Evolutionary conservation across 2,888 invertebrate genomes (phyloP), one percentile per base, ranked within the genome.

Genomic region (Acheta domesticus): DNA sequence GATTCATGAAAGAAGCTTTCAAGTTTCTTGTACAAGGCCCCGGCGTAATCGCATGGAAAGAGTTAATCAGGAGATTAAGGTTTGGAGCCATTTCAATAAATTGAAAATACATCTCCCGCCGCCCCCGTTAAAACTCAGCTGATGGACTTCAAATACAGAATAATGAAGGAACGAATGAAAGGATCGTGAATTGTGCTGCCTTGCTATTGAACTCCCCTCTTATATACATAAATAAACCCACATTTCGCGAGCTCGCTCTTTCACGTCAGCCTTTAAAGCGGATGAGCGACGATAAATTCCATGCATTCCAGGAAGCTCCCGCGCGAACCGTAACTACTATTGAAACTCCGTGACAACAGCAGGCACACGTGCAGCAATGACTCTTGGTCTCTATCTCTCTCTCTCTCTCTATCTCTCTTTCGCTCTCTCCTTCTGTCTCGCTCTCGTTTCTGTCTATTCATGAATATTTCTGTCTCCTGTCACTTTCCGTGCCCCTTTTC

Each of bases 71-170:
- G 62, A 12, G 62, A 62, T 62, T 62, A 62, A n/a, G n/a, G 62
- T 62, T 62, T 62, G 16, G 62, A 62, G 62, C n/a, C 62, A 19
- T 62, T 62, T 62, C 62, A 62, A 62, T 62, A 62, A 62, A 62
- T 62, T 62, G 14, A 62, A 62, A 62, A 62, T 62, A 62, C 62
- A 62, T 62, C 62, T 62, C n/a, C 62, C 62, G 62, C n/a, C n/a
- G 62, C n/a, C 62, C 16, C 62, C 62, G 62, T 19, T n/a, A n/a
- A 14, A n/a, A 62, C 14, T 14, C 14, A 19, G 62, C 16, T 62
- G 14, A 62, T 62, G 62, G 62, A 62, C 62, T 62, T 62, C n/a
- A 19, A 62, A 19, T 62, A 14, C n/a, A 14, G 62, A n/a, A 62
- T 19, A 62, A 62, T 62, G 62, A 62, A 62, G 62, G 36, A 36